Conservation (phyloP, 2,888 invertebrate genomes). For the Taenaris catops region DNA sequence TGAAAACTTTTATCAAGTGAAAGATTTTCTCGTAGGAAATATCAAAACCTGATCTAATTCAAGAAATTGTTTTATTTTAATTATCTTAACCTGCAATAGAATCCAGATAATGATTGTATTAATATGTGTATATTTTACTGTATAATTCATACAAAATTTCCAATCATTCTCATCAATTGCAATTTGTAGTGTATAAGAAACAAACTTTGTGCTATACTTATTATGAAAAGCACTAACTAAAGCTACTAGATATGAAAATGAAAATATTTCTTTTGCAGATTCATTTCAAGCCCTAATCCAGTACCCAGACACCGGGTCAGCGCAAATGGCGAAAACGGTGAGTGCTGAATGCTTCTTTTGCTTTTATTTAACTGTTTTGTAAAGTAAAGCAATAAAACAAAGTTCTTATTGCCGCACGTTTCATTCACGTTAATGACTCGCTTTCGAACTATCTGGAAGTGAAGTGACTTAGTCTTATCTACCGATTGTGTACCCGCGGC, state of each 20-base stretch:
- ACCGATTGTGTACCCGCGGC: slow-evolving; percentile 21
- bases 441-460: slow-evolving; percentile 61
- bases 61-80: too few species aligned
- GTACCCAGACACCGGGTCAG: slow-evolving; percentile 97
- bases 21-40: too few species aligned
- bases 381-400: slow-evolving; percentile 68
- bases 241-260: slow-evolving; percentile 15
- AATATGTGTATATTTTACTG: too few species aligned
- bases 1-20: too few species aligned
- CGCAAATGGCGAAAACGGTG: slow-evolving; percentile 97
- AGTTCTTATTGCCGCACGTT: slow-evolving; percentile 67
- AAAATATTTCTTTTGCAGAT: slow-evolving; percentile 81
- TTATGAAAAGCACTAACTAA: too few species aligned
- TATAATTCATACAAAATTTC: too few species aligned
- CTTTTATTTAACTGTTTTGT: slow-evolving; percentile 69
- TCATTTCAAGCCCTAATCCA: slow-evolving; percentile 99
- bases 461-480: slow-evolving; percentile 48
- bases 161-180: too few species aligned
- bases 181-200: too few species aligned
- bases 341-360: slow-evolving; percentile 70
- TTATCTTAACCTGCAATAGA: too few species aligned
- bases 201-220: too few species aligned
- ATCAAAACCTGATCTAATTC: too few species aligned
- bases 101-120: too few species aligned
- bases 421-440: slow-evolving; percentile 69